Evolutionary conservation across 2,888 invertebrate genomes (phyloP).

Genomic region (Onchidella celtica): DNA sequence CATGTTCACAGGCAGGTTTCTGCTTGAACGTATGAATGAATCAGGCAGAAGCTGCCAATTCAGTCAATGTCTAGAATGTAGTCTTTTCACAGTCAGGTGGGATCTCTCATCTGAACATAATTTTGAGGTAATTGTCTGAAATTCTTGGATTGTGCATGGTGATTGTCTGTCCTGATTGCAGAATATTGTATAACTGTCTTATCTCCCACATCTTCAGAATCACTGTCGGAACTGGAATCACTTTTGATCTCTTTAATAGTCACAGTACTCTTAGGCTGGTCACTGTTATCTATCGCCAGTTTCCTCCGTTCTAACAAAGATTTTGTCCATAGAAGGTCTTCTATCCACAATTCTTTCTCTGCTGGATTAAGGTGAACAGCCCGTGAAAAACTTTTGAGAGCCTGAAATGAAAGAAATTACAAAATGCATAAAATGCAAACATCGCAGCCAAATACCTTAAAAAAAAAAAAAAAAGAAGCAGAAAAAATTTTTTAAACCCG

Average conservation of each 20-base stretch:
- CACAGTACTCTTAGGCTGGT: neutral
- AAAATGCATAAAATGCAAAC: neutral
- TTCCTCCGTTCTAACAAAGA: constrained; percentile 49
- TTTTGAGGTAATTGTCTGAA: constrained; percentile 25
- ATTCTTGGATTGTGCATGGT: neutral
- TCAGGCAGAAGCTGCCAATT: too few relatives aligned
- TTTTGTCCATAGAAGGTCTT: constrained; percentile 76
- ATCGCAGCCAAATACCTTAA: neutral
- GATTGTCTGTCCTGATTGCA: neutral
- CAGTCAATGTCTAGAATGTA: too few relatives aligned
- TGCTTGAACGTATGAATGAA: too few relatives aligned
- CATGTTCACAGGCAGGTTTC: too few relatives aligned
- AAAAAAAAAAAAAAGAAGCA: neutral
- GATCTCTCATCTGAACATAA: constrained; percentile 46
- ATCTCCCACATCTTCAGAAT: neutral
- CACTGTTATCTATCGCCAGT: neutral
- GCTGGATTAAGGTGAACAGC: constrained; percentile 79
- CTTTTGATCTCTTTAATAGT: constrained; percentile 24
- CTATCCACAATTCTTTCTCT: constrained; percentile 77
- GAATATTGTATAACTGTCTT: constrained; percentile 1
- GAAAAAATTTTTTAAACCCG: too few relatives aligned
- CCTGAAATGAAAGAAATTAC: constrained; percentile 61
- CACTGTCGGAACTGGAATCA: neutral
- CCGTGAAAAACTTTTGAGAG: constrained; percentile 76
- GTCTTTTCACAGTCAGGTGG: too few relatives aligned